phyloP scores from a whole-genome alignment of 2,888 invertebrate species.

The Cabera pusaria region DNA sequence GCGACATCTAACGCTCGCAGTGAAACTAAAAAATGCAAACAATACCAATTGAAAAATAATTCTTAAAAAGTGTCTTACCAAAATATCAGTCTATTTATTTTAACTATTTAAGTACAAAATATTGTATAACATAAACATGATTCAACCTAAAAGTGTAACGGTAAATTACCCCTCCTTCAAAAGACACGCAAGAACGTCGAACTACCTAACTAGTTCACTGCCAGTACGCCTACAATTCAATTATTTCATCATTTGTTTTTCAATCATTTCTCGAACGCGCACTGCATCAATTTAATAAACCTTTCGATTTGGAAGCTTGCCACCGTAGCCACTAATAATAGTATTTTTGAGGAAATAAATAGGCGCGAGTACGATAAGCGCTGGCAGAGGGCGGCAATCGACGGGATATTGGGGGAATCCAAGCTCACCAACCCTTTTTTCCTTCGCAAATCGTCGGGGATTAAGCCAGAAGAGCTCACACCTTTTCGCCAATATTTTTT shows the following conservation, averaged over 20 bases:
- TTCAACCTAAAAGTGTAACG: too few species aligned
- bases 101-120: too few species aligned
- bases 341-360: conserved; percentile 66
- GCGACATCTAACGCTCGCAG: too few species aligned
- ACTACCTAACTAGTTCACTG: too few species aligned
- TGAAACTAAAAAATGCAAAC: too few species aligned
- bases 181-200: too few species aligned
- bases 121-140: too few species aligned
- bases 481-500: conserved; percentile 76
- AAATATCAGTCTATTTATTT: too few species aligned
- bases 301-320: conserved; percentile 51
- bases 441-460: conserved; percentile 79
- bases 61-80: too few species aligned
- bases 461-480: conserved; percentile 73
- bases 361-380: conserved; percentile 64
- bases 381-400: conserved; percentile 48
- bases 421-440: conserved; percentile 75
- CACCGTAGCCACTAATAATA: conserved; percentile 52
- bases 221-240: not conserved
- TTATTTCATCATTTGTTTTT: not conserved
- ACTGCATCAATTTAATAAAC: conserved; percentile 31
- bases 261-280: conserved; percentile 9
- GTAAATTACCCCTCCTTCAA: too few species aligned
- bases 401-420: conserved; percentile 51
- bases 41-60: too few species aligned